phyloP scores from a whole-genome alignment of 1,140 invertebrate species.

The Drosophila hydei region DNA sequence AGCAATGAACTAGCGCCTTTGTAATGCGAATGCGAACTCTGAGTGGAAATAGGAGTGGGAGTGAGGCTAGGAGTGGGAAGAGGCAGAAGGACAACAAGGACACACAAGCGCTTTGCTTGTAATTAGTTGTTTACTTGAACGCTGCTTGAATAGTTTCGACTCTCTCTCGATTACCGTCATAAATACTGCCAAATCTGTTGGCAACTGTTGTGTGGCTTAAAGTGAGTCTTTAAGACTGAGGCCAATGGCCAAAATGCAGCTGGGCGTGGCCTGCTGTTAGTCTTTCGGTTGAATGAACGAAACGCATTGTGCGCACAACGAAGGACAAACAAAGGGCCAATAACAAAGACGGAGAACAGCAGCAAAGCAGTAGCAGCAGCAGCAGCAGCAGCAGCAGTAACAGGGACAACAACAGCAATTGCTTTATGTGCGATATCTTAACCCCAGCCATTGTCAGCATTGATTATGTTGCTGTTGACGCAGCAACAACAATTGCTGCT shows the following conservation, averaged over 20 bases:
- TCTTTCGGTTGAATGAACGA: conserved; percentile 73
- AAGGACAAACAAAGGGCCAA: conserved; percentile 69
- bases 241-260: conserved; percentile 69
- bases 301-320: conserved; percentile 55
- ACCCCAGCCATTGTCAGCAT: conserved; percentile 60
- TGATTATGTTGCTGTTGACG: conserved; percentile 63
- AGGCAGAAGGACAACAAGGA: conserved; percentile 25
- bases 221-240: conserved; percentile 44
- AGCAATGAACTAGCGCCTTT: conserved; percentile 80
- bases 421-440: conserved; percentile 56
- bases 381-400: conserved; percentile 13
- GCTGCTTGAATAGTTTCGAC: conserved; percentile 35
- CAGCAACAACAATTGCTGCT: conserved; percentile 26
- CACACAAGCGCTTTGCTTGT: conserved; percentile 36
- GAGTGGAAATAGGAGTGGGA: not conserved
- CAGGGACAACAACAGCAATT: conserved; percentile 31
- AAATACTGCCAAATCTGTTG: conserved; percentile 61
- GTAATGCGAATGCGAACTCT: conserved; percentile 55
- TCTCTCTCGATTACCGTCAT: conserved; percentile 47
- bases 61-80: not conserved
- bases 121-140: conserved; percentile 79
- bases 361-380: conserved; percentile 5
- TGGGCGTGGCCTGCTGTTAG: conserved; percentile 45
- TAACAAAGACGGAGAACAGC: conserved; percentile 52
- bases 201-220: conserved; percentile 47